These are phyloP conservation scores for Yponomeuta cagnagella DNA, from an alignment of 2,888 invertebrate species.

Conservation along the genomic window DNA sequence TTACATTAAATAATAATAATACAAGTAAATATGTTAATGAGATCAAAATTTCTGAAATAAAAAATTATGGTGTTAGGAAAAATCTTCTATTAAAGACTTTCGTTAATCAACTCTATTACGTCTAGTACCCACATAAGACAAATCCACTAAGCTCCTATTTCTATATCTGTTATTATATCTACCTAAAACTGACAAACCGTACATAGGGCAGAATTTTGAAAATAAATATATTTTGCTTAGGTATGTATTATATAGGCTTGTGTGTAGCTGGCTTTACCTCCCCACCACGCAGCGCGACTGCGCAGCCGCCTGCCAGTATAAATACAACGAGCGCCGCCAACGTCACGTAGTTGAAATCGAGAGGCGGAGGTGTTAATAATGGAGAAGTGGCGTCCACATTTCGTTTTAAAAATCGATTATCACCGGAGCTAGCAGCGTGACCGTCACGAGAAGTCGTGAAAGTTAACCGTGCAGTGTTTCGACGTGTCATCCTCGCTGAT, in stretches of 20 bases:
- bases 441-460: constrained; percentile 65
- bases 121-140: not conserved
- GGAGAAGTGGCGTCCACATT: constrained; percentile 69
- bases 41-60: no score
- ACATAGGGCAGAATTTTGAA: not conserved
- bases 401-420: constrained; percentile 64
- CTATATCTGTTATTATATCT: not conserved
- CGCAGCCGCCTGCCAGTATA: constrained; percentile 64
- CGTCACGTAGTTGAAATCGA: constrained; percentile 72
- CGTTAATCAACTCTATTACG: no score
- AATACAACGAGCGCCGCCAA: constrained; percentile 51
- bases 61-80: not conserved
- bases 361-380: constrained; percentile 70
- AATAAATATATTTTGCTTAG: not conserved
- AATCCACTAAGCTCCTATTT: no score
- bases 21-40: no score
- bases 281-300: constrained; percentile 55
- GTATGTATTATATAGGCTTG: constrained; percentile 14
- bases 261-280: constrained; percentile 47
- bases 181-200: not conserved
- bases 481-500: constrained; percentile 70
- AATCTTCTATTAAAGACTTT: not conserved
- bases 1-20: no score
- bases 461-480: constrained; percentile 67
- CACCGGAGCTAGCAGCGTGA: constrained; percentile 71